Evolutionary conservation across 2,113 vertebrate genomes (phyloP), one percentile per base, ranked within the genome.

Genomic region (Formicarius rufipectus): DNA sequence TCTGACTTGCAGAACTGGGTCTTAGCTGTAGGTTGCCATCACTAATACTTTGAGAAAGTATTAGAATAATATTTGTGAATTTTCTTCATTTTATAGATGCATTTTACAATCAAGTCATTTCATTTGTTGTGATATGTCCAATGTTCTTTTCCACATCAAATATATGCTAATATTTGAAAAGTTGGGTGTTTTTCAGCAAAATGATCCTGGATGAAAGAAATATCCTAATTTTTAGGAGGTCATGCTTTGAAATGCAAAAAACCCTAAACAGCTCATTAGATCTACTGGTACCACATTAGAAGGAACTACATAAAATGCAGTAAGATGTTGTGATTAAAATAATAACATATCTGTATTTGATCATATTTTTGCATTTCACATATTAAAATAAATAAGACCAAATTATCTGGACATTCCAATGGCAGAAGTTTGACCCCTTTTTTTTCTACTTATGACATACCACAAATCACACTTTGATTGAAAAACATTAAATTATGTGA

Each of bases 241-340:
- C 45, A 31, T 47, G 56, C 53, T 95, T 97, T 97, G 95, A 97
- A 95, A 93, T 95, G 83, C 80, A 90, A 96, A 97, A 94, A 93
- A 23, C 1, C 12, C 45, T 75, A 82, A 96, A 90, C 44, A 89
- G 64, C 79, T 94, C 80, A 92, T 96, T 90, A 95, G 82, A 83
- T 84, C 52, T 86, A 42, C 68, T 90, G 24, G 55, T 88, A 90
- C n/a, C 35, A 44, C 73, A 78, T 93, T 95, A 87, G 72, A 77
- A 74, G 31, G 25, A 88, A 75, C 0, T 9, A 72, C 21, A 82
- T 49, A 89, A 96, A 94, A 96, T 87, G 24, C 62, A 93, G 66
- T 52, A 85, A 87, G 84, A 76, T 76, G 62, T n/a, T 73, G 75
- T 55, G 21, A 90, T 74, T 95, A 80, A 93, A 88, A 94, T 91